Evolutionary conservation across 2,888 invertebrate genomes (phyloP).

Genomic region (Mythimna impura): DNA sequence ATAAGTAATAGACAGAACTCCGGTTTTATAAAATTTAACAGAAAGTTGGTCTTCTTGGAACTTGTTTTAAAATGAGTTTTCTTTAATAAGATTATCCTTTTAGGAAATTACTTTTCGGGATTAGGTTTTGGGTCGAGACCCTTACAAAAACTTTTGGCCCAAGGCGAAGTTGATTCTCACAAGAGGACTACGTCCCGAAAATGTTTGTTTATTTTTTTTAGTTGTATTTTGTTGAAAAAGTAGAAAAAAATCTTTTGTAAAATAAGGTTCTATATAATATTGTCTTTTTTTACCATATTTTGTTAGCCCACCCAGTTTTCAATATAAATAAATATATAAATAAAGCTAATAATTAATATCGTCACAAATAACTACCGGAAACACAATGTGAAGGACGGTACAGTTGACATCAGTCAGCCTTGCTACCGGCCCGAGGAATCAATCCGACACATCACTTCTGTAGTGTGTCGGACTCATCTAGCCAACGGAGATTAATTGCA

Average conservation of each 20-base stretch:
- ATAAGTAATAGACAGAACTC: too few relatives aligned
- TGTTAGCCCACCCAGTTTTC: not conserved
- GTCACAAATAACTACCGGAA: too few relatives aligned
- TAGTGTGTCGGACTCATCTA: too few relatives aligned
- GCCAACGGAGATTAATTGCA: too few relatives aligned
- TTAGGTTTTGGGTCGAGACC: not conserved
- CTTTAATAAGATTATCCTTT: conserved; percentile 18
- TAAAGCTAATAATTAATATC: too few relatives aligned
- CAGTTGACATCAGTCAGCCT: too few relatives aligned
- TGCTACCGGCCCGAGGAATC: too few relatives aligned
- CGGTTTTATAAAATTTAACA: not conserved
- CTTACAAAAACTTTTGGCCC: not conserved
- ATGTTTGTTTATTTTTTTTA: not conserved
- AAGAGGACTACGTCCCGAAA: not conserved
- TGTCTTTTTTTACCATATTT: not conserved
- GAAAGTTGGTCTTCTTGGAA: not conserved
- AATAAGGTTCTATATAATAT: not conserved
- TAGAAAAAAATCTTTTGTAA: not conserved
- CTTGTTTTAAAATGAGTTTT: not conserved
- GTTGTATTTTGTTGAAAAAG: not conserved
- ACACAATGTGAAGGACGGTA: too few relatives aligned
- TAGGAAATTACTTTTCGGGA: conserved; percentile 9
- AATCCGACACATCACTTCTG: too few relatives aligned
- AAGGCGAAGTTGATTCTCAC: not conserved
- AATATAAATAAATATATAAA: too few relatives aligned